These are phyloP conservation scores for Aldabrachelys gigantea DNA, from an alignment of 2,113 vertebrate genomes.

Conservation along the genomic window DNA sequence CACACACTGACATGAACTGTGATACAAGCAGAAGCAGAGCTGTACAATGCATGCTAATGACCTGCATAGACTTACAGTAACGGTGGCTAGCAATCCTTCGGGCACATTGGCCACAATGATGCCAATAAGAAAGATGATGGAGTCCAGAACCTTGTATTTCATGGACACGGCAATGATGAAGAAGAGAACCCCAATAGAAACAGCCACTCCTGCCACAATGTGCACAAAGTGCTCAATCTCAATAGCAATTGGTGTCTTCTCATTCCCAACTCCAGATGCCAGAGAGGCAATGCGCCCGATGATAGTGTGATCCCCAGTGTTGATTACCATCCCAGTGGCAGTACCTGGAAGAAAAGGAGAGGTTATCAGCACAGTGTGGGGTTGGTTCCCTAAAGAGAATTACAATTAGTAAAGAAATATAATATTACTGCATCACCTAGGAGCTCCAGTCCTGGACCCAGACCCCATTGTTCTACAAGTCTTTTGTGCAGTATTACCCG, in stretches of 20 bases:
- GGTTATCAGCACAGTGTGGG: background rate
- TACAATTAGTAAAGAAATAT: background rate
- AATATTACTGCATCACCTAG: background rate
- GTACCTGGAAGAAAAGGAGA: conserved; percentile 69
- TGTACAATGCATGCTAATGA: fast-evolving
- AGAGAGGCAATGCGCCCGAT: conserved; percentile 84
- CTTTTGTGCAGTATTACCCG: background rate
- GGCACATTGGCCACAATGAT: conserved; percentile 88
- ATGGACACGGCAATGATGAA: conserved; percentile 82
- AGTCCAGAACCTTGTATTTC: conserved; percentile 77
- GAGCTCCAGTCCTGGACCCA: background rate
- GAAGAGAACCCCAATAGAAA: conserved; percentile 81
- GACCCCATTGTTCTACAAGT: background rate
- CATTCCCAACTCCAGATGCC: conserved; percentile 79
- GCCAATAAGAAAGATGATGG: conserved; percentile 86
- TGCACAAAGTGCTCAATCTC: conserved; percentile 86
- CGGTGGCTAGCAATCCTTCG: conserved; percentile 84
- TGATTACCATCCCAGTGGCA: conserved; percentile 82
- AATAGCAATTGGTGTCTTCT: conserved; percentile 83
- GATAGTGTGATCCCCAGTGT: conserved; percentile 81
- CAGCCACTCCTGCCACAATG: conserved; percentile 81
- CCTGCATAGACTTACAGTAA: conserved; percentile 78
- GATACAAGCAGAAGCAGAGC: background rate
- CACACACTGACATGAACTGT: fast-evolving
- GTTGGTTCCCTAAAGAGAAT: background rate